A percentile compares a stretch with the other conserved stretches of the same genome.
Conservation (phyloP, 1,140 invertebrate genomes). For the Brachionus rubens region DNA sequence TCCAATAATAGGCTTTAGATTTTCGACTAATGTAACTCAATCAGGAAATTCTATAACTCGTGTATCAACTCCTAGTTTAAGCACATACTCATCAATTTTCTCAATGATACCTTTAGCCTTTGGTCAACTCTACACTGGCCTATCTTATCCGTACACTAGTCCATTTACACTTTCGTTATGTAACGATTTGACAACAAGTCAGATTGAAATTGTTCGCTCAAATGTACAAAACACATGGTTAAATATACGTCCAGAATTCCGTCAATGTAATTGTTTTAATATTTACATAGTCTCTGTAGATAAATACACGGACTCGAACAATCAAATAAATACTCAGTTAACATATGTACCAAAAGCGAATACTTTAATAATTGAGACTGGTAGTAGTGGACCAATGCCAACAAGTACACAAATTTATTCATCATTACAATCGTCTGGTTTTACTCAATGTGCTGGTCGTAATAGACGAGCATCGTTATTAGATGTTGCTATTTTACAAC, state of each 20-base stretch:
- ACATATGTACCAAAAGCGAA: slow-evolving; percentile 30
- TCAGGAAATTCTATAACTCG: not conserved
- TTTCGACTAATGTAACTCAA: slow-evolving; percentile 39
- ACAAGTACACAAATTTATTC: not conserved
- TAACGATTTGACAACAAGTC: slow-evolving; percentile 14
- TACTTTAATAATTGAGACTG: slow-evolving; percentile 13
- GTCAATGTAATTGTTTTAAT: slow-evolving; percentile 40
- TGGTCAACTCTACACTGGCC: not conserved
- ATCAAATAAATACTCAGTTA: slow-evolving; percentile 28
- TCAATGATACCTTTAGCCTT: not conserved
- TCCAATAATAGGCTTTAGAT: slow-evolving; percentile 1
- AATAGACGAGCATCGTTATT: not conserved
- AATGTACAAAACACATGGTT: not conserved
- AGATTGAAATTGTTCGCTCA: not conserved
- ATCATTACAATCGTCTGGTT: not conserved
- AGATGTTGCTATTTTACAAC: not conserved
- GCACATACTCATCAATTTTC: not conserved
- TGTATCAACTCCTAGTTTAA: not conserved
- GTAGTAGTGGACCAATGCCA: slow-evolving; percentile 5
- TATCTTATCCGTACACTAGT: slow-evolving; percentile 9
- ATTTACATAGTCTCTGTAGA: slow-evolving; percentile 7
- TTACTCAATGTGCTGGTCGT: slow-evolving; percentile 9
- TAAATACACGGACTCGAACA: slow-evolving; percentile 11
- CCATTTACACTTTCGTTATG: slow-evolving; percentile 34
- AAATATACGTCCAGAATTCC: not conserved